Conservation (phyloP, 2,797 vertebrate genomes). For the Thaleichthys pacificus region DNA sequence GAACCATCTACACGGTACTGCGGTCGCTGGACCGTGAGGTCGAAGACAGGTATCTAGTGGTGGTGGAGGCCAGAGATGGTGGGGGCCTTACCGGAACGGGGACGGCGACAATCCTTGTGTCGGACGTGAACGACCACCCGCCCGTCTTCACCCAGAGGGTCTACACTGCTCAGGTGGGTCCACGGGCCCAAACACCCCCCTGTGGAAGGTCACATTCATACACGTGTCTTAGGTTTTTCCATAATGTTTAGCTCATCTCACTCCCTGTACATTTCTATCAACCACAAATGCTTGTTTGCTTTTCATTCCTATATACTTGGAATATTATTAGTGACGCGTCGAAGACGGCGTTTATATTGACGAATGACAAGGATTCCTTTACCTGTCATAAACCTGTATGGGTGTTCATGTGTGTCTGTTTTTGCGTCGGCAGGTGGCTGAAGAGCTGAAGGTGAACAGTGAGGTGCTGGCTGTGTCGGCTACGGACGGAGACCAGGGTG, state of each 20-base stretch:
- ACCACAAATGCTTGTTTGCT: background rate
- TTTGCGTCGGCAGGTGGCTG: conserved; percentile 63
- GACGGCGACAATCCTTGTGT: conserved; percentile 85
- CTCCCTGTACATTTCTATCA: background rate
- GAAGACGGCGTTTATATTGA: no score
- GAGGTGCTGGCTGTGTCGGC: conserved; percentile 81
- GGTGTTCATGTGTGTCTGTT: background rate
- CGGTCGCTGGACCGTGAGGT: conserved; percentile 83
- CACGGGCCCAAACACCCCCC: background rate
- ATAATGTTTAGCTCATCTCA: background rate
- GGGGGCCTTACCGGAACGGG: conserved; percentile 85
- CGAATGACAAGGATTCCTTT: background rate
- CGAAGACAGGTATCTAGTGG: conserved; percentile 79
- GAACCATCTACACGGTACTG: conserved; percentile 82
- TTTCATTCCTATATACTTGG: no score
- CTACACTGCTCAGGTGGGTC: conserved; percentile 72
- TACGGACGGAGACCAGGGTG: conserved; percentile 82
- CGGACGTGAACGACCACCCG: conserved; percentile 86
- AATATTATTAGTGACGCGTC: no score
- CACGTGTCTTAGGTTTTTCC: background rate
- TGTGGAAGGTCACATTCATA: background rate
- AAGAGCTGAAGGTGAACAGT: conserved; percentile 80
- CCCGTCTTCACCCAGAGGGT: conserved; percentile 83
- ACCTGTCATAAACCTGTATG: no score
- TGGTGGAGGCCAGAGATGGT: conserved; percentile 86